A percentile compares a stretch with the other conserved stretches of the same genome.
Conservation (phyloP, 1,140 invertebrate genomes). For the Stenopsyche tienmushanensis region DNA sequence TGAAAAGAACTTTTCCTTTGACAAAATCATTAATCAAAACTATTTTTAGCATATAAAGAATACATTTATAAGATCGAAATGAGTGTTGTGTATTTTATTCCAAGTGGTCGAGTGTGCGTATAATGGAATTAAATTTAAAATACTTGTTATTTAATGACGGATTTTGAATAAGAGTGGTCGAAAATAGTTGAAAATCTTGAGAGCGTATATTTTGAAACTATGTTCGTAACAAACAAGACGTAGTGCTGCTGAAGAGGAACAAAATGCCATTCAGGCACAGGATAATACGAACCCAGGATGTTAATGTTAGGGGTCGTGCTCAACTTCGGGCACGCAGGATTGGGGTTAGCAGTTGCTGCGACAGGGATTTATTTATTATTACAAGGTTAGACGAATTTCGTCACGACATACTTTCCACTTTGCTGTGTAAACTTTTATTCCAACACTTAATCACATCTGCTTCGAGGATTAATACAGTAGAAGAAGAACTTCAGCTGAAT, state of each 20-base stretch:
- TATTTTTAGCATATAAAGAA: no score
- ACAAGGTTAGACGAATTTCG: neutral
- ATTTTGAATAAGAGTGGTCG: no score
- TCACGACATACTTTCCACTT: neutral
- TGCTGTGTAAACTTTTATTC: neutral
- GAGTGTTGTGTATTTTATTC: no score
- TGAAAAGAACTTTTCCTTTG: no score
- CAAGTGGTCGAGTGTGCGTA: no score
- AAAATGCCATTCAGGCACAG: neutral
- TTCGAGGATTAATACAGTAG: neutral
- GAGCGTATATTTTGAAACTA: neutral
- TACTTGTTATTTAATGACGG: no score
- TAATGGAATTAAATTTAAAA: no score
- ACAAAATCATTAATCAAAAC: no score
- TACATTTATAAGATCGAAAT: no score
- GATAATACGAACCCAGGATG: neutral
- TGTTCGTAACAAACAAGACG: neutral
- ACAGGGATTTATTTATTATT: constrained; percentile 5
- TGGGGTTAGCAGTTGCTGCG: neutral
- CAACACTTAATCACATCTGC: neutral
- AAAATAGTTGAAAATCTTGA: neutral
- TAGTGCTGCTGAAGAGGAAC: neutral
- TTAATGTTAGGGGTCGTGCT: neutral
- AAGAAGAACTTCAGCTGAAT: no score
- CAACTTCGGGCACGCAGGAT: neutral